Conservation (phyloP, 2,113 vertebrate genomes). For the Anoura caudifer region DNA sequence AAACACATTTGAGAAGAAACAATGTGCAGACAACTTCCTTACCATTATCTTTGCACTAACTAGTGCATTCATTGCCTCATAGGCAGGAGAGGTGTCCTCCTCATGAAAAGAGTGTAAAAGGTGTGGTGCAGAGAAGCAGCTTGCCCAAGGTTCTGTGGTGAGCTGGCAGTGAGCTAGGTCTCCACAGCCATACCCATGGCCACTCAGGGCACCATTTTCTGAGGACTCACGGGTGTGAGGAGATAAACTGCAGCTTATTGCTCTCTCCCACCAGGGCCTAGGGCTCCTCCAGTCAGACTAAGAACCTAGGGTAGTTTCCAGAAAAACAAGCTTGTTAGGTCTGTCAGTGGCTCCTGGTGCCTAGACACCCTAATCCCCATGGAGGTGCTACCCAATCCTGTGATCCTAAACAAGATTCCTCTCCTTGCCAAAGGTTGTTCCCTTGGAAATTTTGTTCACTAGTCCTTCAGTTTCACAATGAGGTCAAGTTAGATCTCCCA, state of each 20-base stretch:
- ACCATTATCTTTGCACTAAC: not conserved
- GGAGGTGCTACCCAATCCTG: not conserved
- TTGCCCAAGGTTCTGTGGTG: not conserved
- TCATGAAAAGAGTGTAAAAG: not conserved
- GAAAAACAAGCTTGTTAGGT: not conserved
- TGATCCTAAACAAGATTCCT: not conserved
- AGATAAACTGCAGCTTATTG: not conserved
- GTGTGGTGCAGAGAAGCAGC: not conserved
- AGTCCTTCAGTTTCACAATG: constrained; percentile 16
- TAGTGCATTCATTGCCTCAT: not conserved
- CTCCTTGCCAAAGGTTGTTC: constrained; percentile 1
- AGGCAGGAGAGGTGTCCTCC: not conserved
- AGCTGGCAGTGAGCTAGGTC: not conserved
- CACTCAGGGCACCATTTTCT: not conserved
- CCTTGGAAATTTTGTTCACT: constrained; percentile 35
- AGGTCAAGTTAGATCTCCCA: constrained; percentile 55
- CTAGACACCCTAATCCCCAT: not conserved
- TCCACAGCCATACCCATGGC: accelerated
- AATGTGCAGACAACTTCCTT: not conserved
- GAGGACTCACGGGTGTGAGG: not conserved
- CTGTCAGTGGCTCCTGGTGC: not conserved
- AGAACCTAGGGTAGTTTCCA: not conserved
- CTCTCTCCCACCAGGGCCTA: not conserved
- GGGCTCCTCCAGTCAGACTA: not conserved
- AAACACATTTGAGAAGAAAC: not conserved